These are phyloP conservation scores for Crepidodera aurea DNA, from an alignment of 2,888 invertebrate species.

Conservation along the genomic window DNA sequence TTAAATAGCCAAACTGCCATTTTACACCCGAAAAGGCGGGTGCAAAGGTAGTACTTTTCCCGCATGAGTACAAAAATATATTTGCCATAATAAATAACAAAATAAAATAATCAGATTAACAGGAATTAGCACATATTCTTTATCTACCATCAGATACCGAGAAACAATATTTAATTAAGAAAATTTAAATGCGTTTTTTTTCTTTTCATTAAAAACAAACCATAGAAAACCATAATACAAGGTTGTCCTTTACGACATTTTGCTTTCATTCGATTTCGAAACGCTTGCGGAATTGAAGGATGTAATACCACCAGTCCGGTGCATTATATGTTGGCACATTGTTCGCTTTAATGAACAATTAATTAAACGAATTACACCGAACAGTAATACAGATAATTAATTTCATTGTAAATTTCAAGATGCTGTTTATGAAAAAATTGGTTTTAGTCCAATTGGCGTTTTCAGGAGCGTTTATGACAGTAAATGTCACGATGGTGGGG, in stretches of 20 bases:
- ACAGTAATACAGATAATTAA: not conserved
- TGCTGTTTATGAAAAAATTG: too few relatives aligned
- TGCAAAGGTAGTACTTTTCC: too few relatives aligned
- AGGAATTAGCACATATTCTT: not conserved
- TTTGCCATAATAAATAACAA: too few relatives aligned
- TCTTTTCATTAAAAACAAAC: conserved; percentile 17
- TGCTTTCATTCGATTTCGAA: conserved; percentile 34
- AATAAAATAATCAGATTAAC: too few relatives aligned
- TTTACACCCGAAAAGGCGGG: too few relatives aligned
- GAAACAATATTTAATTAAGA: conserved; percentile 5
- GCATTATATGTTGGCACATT: conserved; percentile 14
- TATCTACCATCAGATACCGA: not conserved
- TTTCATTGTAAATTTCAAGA: not conserved
- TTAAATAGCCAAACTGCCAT: too few relatives aligned
- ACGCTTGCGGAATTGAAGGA: conserved; percentile 22
- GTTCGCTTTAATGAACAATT: conserved; percentile 2
- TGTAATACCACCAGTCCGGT: conserved; percentile 12
- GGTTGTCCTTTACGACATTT: conserved; percentile 30
- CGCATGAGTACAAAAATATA: too few relatives aligned
- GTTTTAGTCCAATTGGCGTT: too few relatives aligned
- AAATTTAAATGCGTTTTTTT: not conserved
- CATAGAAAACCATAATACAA: conserved; percentile 22
- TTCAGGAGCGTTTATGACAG: too few relatives aligned
- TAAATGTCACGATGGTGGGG: too few relatives aligned
- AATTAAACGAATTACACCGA: conserved; percentile 3